Evolutionary conservation across 2,888 invertebrate genomes (phyloP).

Genomic region (Dryadula phaetusa): DNA sequence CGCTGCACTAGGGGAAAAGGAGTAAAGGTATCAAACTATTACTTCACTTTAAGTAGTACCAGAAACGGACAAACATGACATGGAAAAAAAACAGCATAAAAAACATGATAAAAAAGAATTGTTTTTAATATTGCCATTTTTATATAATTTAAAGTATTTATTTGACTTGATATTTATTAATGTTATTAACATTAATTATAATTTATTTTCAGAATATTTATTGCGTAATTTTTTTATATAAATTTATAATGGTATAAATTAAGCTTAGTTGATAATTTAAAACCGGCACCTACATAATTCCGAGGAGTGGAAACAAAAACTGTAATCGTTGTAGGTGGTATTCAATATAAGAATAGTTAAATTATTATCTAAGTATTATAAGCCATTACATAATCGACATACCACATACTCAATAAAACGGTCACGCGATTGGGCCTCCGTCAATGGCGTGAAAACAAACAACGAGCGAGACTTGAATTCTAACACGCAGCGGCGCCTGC

Average conservation of each 20-base stretch:
- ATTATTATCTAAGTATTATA: conserved; percentile 34
- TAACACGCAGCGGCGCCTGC: conserved; percentile 66
- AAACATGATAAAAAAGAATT: too few species aligned
- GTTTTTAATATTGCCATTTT: too few species aligned
- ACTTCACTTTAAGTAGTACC: too few species aligned
- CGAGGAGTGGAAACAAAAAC: conserved; percentile 19
- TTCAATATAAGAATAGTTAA: conserved; percentile 23
- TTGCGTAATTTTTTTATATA: background rate
- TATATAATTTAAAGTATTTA: too few species aligned
- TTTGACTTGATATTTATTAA: background rate
- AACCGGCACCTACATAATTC: background rate
- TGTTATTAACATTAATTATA: background rate
- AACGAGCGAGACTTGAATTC: conserved; percentile 71
- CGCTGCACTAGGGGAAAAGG: too few species aligned
- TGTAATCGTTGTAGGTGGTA: conserved; percentile 27
- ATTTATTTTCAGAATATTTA: background rate
- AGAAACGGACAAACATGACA: too few species aligned
- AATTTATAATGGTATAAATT: background rate
- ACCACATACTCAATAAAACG: conserved; percentile 67
- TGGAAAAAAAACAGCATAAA: too few species aligned
- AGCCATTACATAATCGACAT: conserved; percentile 57
- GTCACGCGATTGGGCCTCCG: conserved; percentile 64
- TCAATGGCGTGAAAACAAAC: conserved; percentile 72
- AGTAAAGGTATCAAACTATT: too few species aligned
- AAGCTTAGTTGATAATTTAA: background rate